phyloP scores from a whole-genome alignment of 2,113 vertebrate genomes.

The Boleophthalmus pectinirostris region DNA sequence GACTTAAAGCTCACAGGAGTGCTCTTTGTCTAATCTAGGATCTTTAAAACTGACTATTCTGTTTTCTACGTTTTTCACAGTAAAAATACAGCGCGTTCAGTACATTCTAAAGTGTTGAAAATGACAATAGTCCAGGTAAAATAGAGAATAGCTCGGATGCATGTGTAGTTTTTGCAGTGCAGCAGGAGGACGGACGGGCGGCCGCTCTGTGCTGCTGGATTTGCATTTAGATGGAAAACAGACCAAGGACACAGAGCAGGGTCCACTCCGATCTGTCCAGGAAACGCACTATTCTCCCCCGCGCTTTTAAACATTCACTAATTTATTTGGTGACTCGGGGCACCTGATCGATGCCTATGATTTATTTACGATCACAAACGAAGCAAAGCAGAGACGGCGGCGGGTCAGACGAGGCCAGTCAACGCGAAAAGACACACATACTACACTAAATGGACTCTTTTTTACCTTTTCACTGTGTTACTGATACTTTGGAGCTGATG shows the following conservation, averaged over 20 bases:
- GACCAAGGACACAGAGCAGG: slow-evolving; percentile 35
- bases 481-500: no score
- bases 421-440: background rate
- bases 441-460: no score
- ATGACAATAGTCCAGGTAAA: no score
- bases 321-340: background rate
- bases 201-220: slow-evolving; percentile 49
- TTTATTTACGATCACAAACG: background rate
- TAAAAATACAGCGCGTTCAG: no score
- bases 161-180: no score
- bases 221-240: slow-evolving; percentile 79
- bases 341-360: background rate
- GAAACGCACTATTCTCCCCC: background rate
- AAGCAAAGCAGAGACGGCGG: background rate
- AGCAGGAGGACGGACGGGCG: slow-evolving; percentile 27
- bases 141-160: no score
- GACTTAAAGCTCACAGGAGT: no score
- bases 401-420: background rate
- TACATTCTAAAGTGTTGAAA: no score
- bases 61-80: no score
- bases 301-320: background rate
- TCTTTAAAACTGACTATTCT: no score
- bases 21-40: no score
- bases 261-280: background rate
- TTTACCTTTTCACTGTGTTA: no score